A percentile compares a stretch with the other conserved stretches of the same genome.
phyloP scores from a whole-genome alignment of 2,888 invertebrate species.

The Furcula furcula region DNA sequence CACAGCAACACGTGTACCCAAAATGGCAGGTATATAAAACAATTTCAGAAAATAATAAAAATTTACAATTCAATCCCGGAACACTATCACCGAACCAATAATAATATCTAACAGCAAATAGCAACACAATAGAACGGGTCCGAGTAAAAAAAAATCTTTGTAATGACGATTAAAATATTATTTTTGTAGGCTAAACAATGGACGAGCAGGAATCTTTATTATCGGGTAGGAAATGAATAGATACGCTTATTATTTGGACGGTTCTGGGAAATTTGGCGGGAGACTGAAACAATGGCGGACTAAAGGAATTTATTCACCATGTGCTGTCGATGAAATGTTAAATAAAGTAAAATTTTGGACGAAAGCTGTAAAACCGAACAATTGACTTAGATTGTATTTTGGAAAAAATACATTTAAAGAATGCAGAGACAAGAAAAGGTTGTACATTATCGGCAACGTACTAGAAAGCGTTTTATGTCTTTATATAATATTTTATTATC shows the following conservation, averaged over 20 bases:
- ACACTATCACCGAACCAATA: constrained; percentile 23
- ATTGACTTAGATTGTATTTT: no score
- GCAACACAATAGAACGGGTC: constrained; percentile 52
- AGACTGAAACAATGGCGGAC: constrained; percentile 60
- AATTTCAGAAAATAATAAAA: constrained; percentile 22
- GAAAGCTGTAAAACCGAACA: no score
- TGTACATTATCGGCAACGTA: no score
- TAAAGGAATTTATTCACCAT: constrained; percentile 52
- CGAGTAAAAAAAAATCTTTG: constrained; percentile 51
- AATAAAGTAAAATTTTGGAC: no score
- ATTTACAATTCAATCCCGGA: constrained; percentile 25
- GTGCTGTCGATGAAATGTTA: constrained; percentile 33
- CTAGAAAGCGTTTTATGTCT: no score
- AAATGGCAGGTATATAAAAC: constrained; percentile 11
- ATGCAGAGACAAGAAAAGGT: no score
- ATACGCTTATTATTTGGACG: constrained; percentile 58
- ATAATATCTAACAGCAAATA: constrained; percentile 58
- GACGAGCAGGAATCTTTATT: constrained; percentile 57
- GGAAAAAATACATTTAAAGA: no score
- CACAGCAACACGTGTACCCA: neutral
- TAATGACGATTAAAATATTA: constrained; percentile 72
- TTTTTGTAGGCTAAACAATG: constrained; percentile 69
- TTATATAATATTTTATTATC: no score
- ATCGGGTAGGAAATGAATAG: constrained; percentile 76
- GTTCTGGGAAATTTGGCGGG: constrained; percentile 60